phyloP scores from a whole-genome alignment of 2,113 vertebrate species.

The Muntiacus muntjak region DNA sequence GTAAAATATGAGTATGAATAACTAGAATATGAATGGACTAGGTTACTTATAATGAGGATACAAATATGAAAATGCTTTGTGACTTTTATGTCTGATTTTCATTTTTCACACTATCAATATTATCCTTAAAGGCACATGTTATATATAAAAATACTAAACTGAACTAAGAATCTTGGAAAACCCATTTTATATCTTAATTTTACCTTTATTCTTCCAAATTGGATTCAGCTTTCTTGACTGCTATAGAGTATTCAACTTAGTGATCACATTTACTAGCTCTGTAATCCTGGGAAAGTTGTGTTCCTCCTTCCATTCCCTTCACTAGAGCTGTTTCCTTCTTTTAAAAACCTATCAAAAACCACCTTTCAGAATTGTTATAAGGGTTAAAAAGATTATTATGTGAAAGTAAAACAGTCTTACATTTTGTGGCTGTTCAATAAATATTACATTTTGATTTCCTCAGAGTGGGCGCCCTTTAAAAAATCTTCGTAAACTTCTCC shows the following conservation, averaged over 20 bases:
- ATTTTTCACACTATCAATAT: not conserved
- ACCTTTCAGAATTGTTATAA: not conserved
- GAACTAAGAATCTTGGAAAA: not conserved
- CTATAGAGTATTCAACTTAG: not conserved
- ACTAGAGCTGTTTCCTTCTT: not conserved
- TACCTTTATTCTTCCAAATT: slow-evolving; percentile 5
- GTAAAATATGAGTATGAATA: not conserved
- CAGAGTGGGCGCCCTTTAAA: not conserved
- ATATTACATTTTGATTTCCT: not conserved
- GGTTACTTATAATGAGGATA: not conserved
- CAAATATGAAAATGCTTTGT: slow-evolving; percentile 1
- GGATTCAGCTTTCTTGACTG: not conserved
- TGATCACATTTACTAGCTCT: not conserved
- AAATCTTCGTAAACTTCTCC: not conserved
- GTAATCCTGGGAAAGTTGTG: not conserved
- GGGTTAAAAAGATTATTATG: not conserved
- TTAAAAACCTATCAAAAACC: not conserved
- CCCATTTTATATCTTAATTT: not conserved
- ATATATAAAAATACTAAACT: not conserved
- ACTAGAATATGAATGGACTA: not conserved
- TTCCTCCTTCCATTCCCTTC: not conserved
- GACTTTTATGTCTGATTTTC: not conserved
- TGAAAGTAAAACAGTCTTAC: not conserved
- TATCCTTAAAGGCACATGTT: not conserved
- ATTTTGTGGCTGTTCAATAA: not conserved